These are phyloP conservation scores for Notarius lentiginosus DNA, from an alignment of 2,113 vertebrate genomes.

Conservation along the genomic window DNA sequence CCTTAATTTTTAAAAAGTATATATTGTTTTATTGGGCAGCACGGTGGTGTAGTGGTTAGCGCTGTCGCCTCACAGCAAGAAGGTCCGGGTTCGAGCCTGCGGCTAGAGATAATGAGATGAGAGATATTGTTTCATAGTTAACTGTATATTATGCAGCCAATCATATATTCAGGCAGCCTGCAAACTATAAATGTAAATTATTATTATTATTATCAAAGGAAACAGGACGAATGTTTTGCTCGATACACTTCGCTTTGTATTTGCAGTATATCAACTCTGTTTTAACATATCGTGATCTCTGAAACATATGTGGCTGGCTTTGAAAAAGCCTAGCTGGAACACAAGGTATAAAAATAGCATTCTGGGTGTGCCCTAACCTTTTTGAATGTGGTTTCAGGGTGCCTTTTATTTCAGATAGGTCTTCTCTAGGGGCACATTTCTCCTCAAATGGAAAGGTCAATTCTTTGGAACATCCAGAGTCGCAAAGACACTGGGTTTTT, in stretches of 20 bases:
- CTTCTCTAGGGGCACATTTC: conserved; percentile 34
- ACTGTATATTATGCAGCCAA: no score
- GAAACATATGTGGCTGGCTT: neutral
- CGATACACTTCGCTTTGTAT: neutral
- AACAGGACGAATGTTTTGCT: neutral
- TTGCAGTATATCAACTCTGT: neutral
- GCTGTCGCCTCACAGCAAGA: no score
- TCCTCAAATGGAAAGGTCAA: conserved; percentile 50
- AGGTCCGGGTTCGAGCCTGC: no score
- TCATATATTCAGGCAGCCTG: no score
- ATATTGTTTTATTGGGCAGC: no score
- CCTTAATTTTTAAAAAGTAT: no score
- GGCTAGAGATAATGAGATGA: no score
- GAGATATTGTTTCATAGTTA: no score
- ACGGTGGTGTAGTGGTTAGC: no score
- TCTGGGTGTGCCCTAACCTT: conserved; percentile 49
- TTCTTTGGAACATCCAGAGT: conserved; percentile 39
- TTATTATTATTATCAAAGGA: no score
- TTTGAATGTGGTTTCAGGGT: conserved; percentile 44
- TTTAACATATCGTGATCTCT: neutral
- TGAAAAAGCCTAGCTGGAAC: conserved; percentile 1
- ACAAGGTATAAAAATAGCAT: conserved; percentile 32
- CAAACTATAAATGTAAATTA: no score
- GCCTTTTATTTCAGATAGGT: conserved; percentile 43
- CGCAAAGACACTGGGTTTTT: neutral